Percentiles rank a stretch among this genome's conserved stretches.
Evolutionary conservation across 2,797 vertebrate species (phyloP).

Genomic region (Danio tinwini): DNA sequence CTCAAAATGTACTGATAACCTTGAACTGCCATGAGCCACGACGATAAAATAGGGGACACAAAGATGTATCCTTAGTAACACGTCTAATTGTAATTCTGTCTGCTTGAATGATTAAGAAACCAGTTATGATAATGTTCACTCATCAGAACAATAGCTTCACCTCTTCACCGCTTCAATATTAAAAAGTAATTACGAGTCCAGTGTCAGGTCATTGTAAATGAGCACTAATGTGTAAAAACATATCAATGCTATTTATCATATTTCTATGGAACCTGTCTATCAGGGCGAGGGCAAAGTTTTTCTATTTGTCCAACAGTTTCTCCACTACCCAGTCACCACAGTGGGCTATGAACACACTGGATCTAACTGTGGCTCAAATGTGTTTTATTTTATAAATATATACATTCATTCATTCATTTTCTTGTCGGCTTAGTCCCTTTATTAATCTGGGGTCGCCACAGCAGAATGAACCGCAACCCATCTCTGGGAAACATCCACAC

Average conservation of each 20-base stretch:
- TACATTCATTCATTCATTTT: no score
- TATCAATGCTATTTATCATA: constrained; percentile 5
- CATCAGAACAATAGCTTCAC: constrained; percentile 41
- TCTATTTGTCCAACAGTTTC: background rate
- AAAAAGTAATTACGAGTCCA: constrained; percentile 46
- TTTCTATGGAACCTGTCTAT: background rate
- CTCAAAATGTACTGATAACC: background rate
- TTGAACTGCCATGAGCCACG: constrained; percentile 3
- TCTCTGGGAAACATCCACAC: no score
- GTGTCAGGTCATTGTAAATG: constrained; percentile 5
- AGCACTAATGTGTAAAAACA: background rate
- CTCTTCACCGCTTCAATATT: constrained; percentile 24
- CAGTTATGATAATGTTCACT: constrained; percentile 42
- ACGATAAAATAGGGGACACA: constrained; percentile 9
- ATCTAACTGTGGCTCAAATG: background rate
- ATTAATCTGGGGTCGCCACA: no score
- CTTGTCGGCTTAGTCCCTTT: no score
- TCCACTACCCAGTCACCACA: no score
- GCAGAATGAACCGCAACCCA: no score
- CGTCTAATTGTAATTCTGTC: background rate
- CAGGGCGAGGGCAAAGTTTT: background rate
- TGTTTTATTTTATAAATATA: no score
- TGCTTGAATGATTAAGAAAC: constrained; percentile 42
- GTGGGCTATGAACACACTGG: background rate
- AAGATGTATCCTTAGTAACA: background rate